Percentiles rank a stretch among this genome's conserved stretches.
Evolutionary conservation across 2,888 invertebrate genomes (phyloP).

Genomic region (Andrena flavipes): DNA sequence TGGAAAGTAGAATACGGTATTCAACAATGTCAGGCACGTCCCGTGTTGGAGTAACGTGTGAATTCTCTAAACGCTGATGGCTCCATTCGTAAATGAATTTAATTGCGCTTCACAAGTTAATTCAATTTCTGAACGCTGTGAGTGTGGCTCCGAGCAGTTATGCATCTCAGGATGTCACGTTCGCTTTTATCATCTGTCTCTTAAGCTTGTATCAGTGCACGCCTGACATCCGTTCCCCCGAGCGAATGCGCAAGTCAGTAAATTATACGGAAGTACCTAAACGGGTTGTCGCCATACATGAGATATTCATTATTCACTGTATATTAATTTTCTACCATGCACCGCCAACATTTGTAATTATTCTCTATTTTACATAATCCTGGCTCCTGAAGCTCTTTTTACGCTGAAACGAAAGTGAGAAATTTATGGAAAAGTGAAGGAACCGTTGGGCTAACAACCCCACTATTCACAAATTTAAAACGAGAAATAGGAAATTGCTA

Average conservation of each 20-base stretch:
- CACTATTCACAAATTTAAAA: no score
- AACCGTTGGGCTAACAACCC: no score
- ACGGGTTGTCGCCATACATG: slow-evolving; percentile 39
- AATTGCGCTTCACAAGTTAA: slow-evolving; percentile 16
- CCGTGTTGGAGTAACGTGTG: background rate
- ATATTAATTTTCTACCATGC: slow-evolving; percentile 60
- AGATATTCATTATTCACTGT: slow-evolving; percentile 46
- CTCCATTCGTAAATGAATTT: slow-evolving; percentile 8
- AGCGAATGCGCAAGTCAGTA: slow-evolving; percentile 52
- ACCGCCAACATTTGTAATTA: slow-evolving; percentile 14
- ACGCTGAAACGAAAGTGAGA: no score
- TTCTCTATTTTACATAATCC: background rate
- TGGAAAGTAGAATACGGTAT: no score
- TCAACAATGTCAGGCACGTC: no score
- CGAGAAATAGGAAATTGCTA: no score
- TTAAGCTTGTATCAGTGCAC: slow-evolving; percentile 13
- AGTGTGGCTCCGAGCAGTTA: background rate
- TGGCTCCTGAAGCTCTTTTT: background rate
- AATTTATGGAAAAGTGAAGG: no score
- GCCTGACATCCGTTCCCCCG: slow-evolving; percentile 35
- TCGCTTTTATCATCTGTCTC: slow-evolving; percentile 44
- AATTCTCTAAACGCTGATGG: background rate
- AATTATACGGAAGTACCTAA: slow-evolving; percentile 62
- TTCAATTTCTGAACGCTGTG: slow-evolving; percentile 10
- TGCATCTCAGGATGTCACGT: slow-evolving; percentile 23